A percentile compares a stretch with the other conserved stretches of the same genome.
Evolutionary conservation across 2,797 vertebrate genomes (phyloP).

Genomic region (Eulemur mongoz): DNA sequence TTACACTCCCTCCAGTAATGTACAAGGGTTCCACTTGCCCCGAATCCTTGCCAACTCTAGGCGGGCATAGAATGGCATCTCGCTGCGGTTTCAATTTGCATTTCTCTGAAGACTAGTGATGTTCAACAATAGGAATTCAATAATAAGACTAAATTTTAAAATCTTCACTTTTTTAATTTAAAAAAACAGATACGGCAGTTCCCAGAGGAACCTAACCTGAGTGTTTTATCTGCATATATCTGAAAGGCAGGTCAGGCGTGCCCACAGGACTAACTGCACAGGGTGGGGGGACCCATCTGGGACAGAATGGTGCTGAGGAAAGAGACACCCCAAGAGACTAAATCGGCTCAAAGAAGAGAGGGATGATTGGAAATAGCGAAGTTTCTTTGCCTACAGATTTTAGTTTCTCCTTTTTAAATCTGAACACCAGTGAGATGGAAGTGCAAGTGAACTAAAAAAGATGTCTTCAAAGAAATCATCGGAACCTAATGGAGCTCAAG

Average conservation of each 20-base stretch:
- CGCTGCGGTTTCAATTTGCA: neutral
- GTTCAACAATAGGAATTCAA: neutral
- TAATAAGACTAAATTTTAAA: neutral
- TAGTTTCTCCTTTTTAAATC: neutral
- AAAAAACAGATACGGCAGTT: neutral
- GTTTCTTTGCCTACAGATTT: neutral
- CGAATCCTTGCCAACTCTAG: neutral
- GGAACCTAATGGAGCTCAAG: neutral
- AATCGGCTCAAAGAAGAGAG: neutral
- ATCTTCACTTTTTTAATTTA: neutral
- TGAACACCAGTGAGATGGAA: neutral
- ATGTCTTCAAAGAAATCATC: neutral
- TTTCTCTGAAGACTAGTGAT: neutral
- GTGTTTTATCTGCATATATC: neutral
- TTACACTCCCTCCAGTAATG: neutral
- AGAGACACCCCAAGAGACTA: neutral
- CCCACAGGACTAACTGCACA: neutral
- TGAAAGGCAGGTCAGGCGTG: neutral
- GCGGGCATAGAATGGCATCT: neutral
- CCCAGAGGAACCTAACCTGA: neutral
- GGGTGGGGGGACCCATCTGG: neutral
- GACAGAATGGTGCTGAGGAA: neutral
- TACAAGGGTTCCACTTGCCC: neutral
- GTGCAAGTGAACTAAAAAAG: neutral
- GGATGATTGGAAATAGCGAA: rapidly evolving